Percentiles rank a stretch among this genome's conserved stretches.
phyloP scores from a whole-genome alignment of 2,797 vertebrate genomes.

The Esox lucius region DNA sequence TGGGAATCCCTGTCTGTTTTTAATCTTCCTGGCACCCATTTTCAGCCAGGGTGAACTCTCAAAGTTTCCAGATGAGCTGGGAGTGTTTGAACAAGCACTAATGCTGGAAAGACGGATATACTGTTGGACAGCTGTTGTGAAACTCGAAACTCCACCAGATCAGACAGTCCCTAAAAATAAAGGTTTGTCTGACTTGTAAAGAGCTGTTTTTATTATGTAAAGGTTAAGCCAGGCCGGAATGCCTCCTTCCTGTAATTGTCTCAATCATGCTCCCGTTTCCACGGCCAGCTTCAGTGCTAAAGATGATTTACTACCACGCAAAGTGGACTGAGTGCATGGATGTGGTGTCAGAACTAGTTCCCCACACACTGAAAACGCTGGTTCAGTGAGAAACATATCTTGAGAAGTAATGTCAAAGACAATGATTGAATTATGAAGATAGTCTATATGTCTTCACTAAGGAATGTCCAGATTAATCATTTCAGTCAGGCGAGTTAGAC shows the following conservation, averaged over 20 bases:
- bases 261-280: constrained; percentile 50
- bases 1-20: constrained; percentile 48
- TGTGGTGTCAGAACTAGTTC: neutral
- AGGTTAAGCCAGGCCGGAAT: constrained; percentile 40
- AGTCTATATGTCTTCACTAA: neutral
- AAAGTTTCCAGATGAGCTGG: constrained; percentile 55
- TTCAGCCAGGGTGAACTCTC: constrained; percentile 19
- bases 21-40: constrained; percentile 34
- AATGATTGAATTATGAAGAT: neutral
- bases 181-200: constrained; percentile 43
- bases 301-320: constrained; percentile 13
- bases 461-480: neutral
- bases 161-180: constrained; percentile 53
- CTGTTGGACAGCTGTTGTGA: constrained; percentile 52
- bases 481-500: neutral
- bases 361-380: neutral
- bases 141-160: constrained; percentile 53
- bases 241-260: constrained; percentile 62
- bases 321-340: neutral
- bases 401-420: neutral
- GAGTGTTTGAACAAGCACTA: constrained; percentile 46
- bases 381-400: too few relatives aligned
- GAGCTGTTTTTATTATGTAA: constrained; percentile 50
- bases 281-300: constrained; percentile 4
- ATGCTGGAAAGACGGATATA: constrained; percentile 37